A percentile compares a stretch with the other conserved stretches of the same genome.
Conservation (phyloP, 2,113 vertebrate genomes). For the chimpanzee (Pan troglodytes) region NHGRI_mPanTro3-v2.1_pri NC_086015.1:16092501-16093000, state of each 20-base stretch:
- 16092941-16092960: neutral
- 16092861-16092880: neutral
- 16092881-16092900: neutral
- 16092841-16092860: neutral
- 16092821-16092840: neutral
- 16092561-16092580: conserved; percentile 52
- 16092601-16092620: neutral
- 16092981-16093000: neutral
- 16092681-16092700: neutral
- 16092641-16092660: conserved; percentile 3
- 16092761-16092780: conserved; percentile 8
- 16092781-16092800: neutral
- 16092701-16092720: neutral
- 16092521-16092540: neutral
- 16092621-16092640: neutral
- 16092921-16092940: neutral
- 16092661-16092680: neutral
- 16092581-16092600: conserved; percentile 23
- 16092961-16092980: neutral
- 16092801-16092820: conserved; percentile 18
- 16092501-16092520: conserved; percentile 25
- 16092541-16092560: conserved; percentile 46
- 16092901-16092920: neutral
- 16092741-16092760: neutral
- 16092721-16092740: neutral